Percentiles rank a stretch among this genome's conserved stretches.
Conservation (phyloP, 2,797 vertebrate species). For the Bradypodion ventrale region DNA sequence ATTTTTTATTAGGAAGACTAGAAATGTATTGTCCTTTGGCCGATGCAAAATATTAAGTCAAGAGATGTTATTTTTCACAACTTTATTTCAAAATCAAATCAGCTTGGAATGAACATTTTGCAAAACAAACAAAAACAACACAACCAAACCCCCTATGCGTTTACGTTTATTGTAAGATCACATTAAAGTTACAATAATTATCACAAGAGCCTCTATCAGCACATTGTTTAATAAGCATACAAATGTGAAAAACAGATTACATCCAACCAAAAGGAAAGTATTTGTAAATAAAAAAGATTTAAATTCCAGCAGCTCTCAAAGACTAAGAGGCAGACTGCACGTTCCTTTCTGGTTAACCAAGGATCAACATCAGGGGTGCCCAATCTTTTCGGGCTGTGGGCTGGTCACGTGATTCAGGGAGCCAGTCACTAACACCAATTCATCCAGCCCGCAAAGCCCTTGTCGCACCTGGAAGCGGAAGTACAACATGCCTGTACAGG, state of each 20-base stretch:
- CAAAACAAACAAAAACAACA: too few species aligned
- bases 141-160: too few species aligned
- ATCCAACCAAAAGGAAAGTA: neutral
- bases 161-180: constrained; percentile 25
- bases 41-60: neutral
- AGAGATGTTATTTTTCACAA: constrained; percentile 27
- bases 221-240: neutral
- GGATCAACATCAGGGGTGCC: neutral
- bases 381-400: too few species aligned
- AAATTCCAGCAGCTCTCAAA: neutral
- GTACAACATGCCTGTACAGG: too few species aligned
- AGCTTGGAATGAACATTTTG: constrained; percentile 47
- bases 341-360: neutral
- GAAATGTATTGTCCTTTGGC: rapidly evolving
- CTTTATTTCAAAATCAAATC: constrained; percentile 67
- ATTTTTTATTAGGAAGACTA: neutral
- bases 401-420: too few species aligned
- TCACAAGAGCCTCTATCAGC: neutral
- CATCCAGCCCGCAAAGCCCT: too few species aligned
- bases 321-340: neutral
- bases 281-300: neutral
- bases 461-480: too few species aligned
- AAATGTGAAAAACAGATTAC: neutral
- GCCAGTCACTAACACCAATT: too few species aligned
- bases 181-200: constrained; percentile 7